These are phyloP conservation scores for Dasyprocta punctata DNA, from an alignment of 2,113 vertebrate genomes.

Conservation along the genomic window DNA sequence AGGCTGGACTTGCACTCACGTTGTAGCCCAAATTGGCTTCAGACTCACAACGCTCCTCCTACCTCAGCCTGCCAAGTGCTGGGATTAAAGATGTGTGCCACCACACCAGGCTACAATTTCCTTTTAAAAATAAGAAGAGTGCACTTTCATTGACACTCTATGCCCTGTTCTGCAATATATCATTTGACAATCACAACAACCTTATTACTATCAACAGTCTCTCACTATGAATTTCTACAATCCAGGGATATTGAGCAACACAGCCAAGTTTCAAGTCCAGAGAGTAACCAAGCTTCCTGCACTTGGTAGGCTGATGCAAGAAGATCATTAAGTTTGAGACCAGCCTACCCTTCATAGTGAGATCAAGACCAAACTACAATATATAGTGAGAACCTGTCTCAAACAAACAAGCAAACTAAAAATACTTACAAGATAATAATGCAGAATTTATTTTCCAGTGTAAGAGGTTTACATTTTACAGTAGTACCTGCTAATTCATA, in stretches of 20 bases:
- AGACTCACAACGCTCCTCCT: too few relatives aligned
- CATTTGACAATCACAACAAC: not conserved
- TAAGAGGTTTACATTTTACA: not conserved
- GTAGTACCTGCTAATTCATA: not conserved
- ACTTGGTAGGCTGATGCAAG: not conserved
- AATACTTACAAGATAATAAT: not conserved
- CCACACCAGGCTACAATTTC: too few relatives aligned
- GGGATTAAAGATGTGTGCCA: too few relatives aligned
- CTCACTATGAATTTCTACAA: not conserved
- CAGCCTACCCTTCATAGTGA: not conserved
- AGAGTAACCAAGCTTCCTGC: not conserved
- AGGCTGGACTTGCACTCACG: too few relatives aligned
- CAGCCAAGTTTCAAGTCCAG: not conserved
- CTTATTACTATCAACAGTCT: not conserved
- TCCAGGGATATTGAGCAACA: not conserved
- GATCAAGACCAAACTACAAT: not conserved
- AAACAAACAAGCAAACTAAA: not conserved
- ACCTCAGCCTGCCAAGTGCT: too few relatives aligned
- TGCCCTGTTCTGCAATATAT: not conserved
- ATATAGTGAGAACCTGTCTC: not conserved
- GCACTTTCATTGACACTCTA: not conserved
- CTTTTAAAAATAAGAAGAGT: not conserved
- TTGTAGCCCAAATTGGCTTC: too few relatives aligned
- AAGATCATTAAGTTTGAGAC: not conserved
- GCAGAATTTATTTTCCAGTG: not conserved